Base-by-base conservation (phyloP, 2,113 vertebrate genomes). In the Saccopteryx bilineata region DNA sequence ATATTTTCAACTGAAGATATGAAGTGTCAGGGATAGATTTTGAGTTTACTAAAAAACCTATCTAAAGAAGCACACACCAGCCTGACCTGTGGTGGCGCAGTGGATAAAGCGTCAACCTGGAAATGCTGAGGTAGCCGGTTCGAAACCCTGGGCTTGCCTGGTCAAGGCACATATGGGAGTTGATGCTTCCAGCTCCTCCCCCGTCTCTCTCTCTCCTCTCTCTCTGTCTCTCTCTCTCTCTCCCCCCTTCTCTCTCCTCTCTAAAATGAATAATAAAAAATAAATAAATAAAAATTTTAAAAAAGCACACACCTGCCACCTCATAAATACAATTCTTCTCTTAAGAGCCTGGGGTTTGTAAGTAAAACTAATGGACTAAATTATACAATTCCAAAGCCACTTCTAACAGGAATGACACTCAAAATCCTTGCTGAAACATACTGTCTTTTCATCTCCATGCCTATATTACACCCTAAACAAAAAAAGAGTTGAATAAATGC, bases 41-140 rank as follows among this genome's bases (percentile, higher is more conserved):
- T 72, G 58, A 93, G 60, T 76, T 88, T 52, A 26, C 48, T 80
- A 66, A 81, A 86, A 91, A 68, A 10, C 50, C 84, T 60, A 48
- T 91, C 69, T 78, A 21, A 63, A 87, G 28, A 63, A 79, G 58
- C 52, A 74, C 5, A 91, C 7, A 58, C 17, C 50, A 72, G 23
- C 39, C 31, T 39, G 39, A 39, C 39, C 39, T 39, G 39, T 39
- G 39, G 39, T 39, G 39, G 39, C 39, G 39, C 39, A 39, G 39
- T 39, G 39, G 39, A 39, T 39, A 39, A 39, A 39, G 39, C 39
- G 39, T 39, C 39, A 3, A 39, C 39, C 39, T 39, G 39, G 39
- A 39, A 39, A 39, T 39, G 39, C 39, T 39, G 39, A 39, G 39
- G 39, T 39, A 2, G 39, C 39, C 39, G 3, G 39, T 39, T 39